Percentiles rank a stretch among this genome's conserved stretches.
These are phyloP conservation scores for Karalla daura DNA, from an alignment of 2,797 vertebrate genomes.

Conservation along the genomic window DNA sequence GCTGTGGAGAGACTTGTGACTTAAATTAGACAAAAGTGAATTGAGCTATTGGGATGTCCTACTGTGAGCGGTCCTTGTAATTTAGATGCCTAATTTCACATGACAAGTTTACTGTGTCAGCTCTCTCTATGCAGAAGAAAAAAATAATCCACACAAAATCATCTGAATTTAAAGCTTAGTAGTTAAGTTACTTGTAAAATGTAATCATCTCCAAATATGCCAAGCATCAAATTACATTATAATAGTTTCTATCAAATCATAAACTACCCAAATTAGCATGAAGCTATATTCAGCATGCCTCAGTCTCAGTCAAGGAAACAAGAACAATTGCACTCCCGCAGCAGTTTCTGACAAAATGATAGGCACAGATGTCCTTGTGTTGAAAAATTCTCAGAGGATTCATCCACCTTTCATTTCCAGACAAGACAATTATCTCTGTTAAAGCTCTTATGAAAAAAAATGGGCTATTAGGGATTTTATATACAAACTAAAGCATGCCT, in stretches of 20 bases:
- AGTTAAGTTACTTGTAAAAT: slow-evolving; percentile 48
- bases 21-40: slow-evolving; percentile 69
- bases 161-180: slow-evolving; percentile 59
- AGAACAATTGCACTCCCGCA: not conserved
- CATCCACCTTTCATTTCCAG: not conserved
- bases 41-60: slow-evolving; percentile 50
- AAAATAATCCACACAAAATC: slow-evolving; percentile 41
- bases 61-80: slow-evolving; percentile 39
- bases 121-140: slow-evolving; percentile 16
- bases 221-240: slow-evolving; percentile 43
- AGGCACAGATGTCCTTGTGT: not conserved
- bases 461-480: too few species aligned
- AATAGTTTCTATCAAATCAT: slow-evolving; percentile 32
- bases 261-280: slow-evolving; percentile 48
- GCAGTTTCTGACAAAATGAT: not conserved
- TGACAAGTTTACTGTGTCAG: slow-evolving; percentile 25
- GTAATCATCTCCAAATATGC: slow-evolving; percentile 52
- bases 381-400: not conserved
- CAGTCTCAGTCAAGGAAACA: slow-evolving; percentile 8
- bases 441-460: not conserved
- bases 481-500: not conserved
- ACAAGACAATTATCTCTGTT: not conserved
- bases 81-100: slow-evolving; percentile 55
- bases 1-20: slow-evolving; percentile 66
- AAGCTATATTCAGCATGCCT: slow-evolving; percentile 15